Evolutionary conservation across 2,113 vertebrate species (phyloP), one percentile per base, ranked within the genome.

Genomic region (Charina bottae): DNA sequence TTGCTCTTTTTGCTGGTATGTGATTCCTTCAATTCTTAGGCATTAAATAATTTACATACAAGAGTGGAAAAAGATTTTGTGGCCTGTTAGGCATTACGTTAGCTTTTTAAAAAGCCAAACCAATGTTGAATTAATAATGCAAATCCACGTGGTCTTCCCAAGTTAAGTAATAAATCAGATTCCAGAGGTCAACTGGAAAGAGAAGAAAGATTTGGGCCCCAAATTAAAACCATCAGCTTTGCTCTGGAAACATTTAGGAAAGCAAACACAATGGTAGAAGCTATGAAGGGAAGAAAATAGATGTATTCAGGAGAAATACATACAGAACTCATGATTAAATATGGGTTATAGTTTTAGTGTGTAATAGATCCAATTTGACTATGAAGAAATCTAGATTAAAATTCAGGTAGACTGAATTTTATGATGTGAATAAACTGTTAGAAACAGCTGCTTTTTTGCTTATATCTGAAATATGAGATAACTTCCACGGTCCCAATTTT

Each of bases 201-300:
- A 92, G 90, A 23, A 92, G 93, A 93, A 95, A 62, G 91, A 94
- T 91, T 84, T 33, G 55, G 6, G 83, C 84, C 94, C 92, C 89
- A 94, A 93, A 92, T 92, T 83, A 94, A 93, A 96, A 62, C 33
- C 78, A 90, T 89, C 78, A 90, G 37, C 60, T 49, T 2, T 10
- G 11, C 89, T 93, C 42, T 89, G 91, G 37, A 42, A 89, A 28
- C 2, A 53, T 33, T 55, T 60, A 37, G 59, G 85, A 46, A 95
- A 94, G 93, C 89, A 95, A 96, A 93, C 89, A 83, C 24, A 78
- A 68, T 9, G 2, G 92, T 83, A 68, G 5, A 37, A 59, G 21
- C 33, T 33, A 37, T 10, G 64, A 78, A 88, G 42, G 24, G 19
- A 83, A 92, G 54, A 88, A 88, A 92, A 60, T 37, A 60, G 55